A percentile compares a stretch with the other conserved stretches of the same genome.
phyloP scores from a whole-genome alignment of 2,797 vertebrate species.

The Sebastes taczanowskii region DNA sequence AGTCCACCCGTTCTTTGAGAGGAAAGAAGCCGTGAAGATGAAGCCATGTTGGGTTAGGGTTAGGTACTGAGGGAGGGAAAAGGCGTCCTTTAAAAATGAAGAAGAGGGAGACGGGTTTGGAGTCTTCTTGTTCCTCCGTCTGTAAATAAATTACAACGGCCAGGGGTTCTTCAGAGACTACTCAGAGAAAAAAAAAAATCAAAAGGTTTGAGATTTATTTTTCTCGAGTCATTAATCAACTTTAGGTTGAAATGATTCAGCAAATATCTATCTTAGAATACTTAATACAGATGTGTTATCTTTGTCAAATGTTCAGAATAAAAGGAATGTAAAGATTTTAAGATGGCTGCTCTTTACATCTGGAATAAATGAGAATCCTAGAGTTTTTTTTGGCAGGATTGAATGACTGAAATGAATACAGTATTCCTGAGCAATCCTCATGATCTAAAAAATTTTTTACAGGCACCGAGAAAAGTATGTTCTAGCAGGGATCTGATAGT shows the following conservation, averaged over 20 bases:
- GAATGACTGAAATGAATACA: neutral
- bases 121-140: neutral
- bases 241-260: neutral
- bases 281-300: neutral
- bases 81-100: neutral
- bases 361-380: neutral
- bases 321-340: neutral
- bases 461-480: constrained; percentile 1
- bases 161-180: neutral
- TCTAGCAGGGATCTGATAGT: neutral
- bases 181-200: neutral
- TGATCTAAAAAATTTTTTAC: neutral
- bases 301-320: neutral
- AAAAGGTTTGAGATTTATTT: neutral
- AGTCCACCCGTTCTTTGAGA: constrained; percentile 7
- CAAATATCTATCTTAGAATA: neutral
- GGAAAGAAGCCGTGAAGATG: neutral
- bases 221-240: neutral
- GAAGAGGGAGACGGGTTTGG: neutral
- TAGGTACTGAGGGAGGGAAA: neutral
- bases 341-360: neutral
- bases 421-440: neutral
- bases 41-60: neutral
- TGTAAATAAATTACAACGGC: neutral
- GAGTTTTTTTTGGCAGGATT: neutral